Evolutionary conservation across 2,888 invertebrate genomes (phyloP).

Genomic region (Parnassius apollo): DNA sequence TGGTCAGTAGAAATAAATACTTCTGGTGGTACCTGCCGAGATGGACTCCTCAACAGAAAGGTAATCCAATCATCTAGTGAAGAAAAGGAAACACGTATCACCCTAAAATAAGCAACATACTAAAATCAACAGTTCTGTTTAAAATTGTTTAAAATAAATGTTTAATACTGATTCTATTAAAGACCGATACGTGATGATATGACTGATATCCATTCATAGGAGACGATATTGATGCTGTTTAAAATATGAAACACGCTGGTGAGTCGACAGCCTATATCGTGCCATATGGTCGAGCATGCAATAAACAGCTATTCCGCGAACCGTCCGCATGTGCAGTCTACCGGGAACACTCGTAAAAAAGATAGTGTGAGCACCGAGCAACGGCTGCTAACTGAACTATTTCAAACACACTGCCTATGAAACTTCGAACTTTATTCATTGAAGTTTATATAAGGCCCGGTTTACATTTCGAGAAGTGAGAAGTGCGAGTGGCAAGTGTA

Average conservation of each 20-base stretch:
- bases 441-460: background rate
- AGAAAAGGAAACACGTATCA: background rate
- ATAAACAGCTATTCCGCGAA: slow-evolving; percentile 52
- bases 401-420: slow-evolving; percentile 28
- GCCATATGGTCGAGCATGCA: slow-evolving; percentile 44
- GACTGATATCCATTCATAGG: too few species aligned
- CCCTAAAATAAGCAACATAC: background rate
- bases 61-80: too few species aligned
- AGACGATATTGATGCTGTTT: too few species aligned
- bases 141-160: slow-evolving; percentile 14
- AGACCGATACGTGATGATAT: background rate
- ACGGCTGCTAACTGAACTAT: slow-evolving; percentile 31
- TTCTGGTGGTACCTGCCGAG: too few species aligned
- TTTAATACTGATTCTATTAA: slow-evolving; percentile 28
- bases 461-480: too few species aligned
- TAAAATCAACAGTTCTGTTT: background rate
- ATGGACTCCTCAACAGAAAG: too few species aligned
- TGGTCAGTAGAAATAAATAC: too few species aligned
- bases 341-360: slow-evolving; percentile 48
- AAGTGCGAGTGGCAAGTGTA: too few species aligned
- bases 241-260: slow-evolving; percentile 36
- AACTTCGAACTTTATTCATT: slow-evolving; percentile 13
- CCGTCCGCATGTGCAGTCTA: slow-evolving; percentile 40
- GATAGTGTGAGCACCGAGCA: slow-evolving; percentile 15
- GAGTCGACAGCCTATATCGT: slow-evolving; percentile 33